Base-by-base conservation (phyloP, 2,888 invertebrate species). In the Rotaria magnacalcarata region DNA sequence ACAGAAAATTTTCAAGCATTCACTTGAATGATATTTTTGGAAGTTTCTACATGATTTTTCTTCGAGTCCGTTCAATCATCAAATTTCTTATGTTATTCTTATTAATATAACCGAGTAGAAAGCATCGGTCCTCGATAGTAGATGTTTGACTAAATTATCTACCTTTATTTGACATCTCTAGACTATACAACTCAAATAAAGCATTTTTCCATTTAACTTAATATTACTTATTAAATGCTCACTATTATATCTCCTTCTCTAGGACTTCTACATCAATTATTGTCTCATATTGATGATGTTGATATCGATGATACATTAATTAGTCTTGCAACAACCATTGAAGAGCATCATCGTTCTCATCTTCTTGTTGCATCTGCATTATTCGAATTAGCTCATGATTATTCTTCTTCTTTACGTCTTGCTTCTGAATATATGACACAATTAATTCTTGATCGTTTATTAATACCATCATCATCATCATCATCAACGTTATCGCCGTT, bases 371-470 rank as follows among this genome's bases (percentile, higher is more conserved):
- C 80, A 47, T 80, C 47, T 0, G 43, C 43, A 19, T n/a, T 80
- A 21, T 80, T 19, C 47, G 80, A 80, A 80, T 14, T 80, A 24
- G 80, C 80, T 47, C 43, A 6, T 47, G 80, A 80, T 47, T 80
- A 80, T 47, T 10, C 21, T 14, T n/a, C 43, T 10, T n/a, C 3
- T n/a, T 24, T 80, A 21, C 43, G 47, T 24, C 80, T 43, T 47
- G 43, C 47, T 24, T 47, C 14, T 19, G 43, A 43, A 80, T 47
- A 47, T 47, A 43, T 80, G 47, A n/a, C 80, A 80, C 43, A 80
- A 80, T 47, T 80, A 14, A 80, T 80, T 80, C 80, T 47, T 47
- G 80, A 80, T 80, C 43, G 47, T 47, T n/a, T 80, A 80, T 47
- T 47, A 80, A 43, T 47, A 24, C 8, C 43, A 10, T 24, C 43